Conservation (phyloP, 2,888 invertebrate genomes). For the Drosophila tripunctata region DNA sequence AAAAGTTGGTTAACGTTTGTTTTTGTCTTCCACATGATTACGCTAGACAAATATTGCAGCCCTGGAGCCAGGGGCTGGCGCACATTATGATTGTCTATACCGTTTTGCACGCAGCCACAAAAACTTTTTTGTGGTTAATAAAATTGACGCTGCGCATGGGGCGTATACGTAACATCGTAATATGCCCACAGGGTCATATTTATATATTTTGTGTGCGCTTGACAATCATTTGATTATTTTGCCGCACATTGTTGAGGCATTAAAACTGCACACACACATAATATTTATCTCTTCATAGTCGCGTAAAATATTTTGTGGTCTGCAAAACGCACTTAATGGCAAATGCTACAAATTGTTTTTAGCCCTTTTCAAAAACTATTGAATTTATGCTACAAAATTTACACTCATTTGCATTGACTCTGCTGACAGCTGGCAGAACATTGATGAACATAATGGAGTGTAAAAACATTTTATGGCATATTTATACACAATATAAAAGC, state of each 20-base stretch:
- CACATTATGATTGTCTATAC: constrained; percentile 1
- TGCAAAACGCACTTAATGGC: constrained; percentile 20
- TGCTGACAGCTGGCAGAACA: constrained; percentile 6
- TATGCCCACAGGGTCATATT: constrained; percentile 61
- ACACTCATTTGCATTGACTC: constrained; percentile 28
- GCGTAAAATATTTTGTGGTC: constrained; percentile 31
- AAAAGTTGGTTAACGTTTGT: constrained; percentile 50
- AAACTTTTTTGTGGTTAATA: constrained; percentile 64
- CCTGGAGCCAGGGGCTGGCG: constrained; percentile 5
- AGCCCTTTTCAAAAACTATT: not conserved
- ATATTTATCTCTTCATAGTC: constrained; percentile 7
- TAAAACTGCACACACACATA: constrained; percentile 13
- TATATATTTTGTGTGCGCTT: constrained; percentile 52
- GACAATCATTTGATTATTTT: constrained; percentile 68
- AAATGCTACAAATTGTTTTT: constrained; percentile 17
- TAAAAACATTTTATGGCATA: not conserved
- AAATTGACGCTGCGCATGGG: constrained; percentile 47
- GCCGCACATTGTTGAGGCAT: constrained; percentile 11
- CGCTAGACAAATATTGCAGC: constrained; percentile 38
- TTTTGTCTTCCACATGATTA: constrained; percentile 39
- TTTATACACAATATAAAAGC: not conserved
- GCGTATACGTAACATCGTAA: constrained; percentile 43
- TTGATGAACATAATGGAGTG: constrained; percentile 22
- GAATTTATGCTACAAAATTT: constrained; percentile 36
- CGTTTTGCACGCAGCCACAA: constrained; percentile 20